Percentiles rank a stretch among this genome's conserved stretches.
Conservation (phyloP, 2,797 vertebrate species). For the Parotocinclus haroldoi region DNA sequence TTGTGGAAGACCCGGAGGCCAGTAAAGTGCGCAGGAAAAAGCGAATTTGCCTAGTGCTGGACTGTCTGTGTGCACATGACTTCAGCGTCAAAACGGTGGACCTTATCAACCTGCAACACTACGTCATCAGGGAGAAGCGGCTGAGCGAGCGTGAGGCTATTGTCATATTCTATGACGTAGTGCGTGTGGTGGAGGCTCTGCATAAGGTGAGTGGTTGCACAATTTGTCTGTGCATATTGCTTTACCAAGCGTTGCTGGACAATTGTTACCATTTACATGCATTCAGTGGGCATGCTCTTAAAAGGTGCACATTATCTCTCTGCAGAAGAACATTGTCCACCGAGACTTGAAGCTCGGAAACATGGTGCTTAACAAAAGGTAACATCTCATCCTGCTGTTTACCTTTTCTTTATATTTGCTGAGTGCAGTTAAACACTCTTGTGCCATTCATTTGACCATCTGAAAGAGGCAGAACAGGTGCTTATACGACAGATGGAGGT, state of each 20-base stretch:
- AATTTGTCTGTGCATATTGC: too few relatives aligned
- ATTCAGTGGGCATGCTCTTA: not conserved
- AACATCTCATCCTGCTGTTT: conserved; percentile 49
- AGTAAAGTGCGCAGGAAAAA: conserved; percentile 89
- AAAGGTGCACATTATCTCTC: conserved; percentile 40
- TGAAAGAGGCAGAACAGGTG: not conserved
- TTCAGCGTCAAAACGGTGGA: conserved; percentile 97
- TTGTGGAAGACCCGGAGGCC: conserved; percentile 86
- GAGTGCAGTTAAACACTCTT: not conserved
- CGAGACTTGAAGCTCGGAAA: conserved; percentile 98
- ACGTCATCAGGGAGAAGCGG: conserved; percentile 98
- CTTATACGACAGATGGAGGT: conserved; percentile 19
- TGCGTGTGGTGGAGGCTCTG: conserved; percentile 95
- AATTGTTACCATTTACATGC: not conserved
- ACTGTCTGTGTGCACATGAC: conserved; percentile 96
- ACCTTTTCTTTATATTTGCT: conserved; percentile 10
- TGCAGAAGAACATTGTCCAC: conserved; percentile 98
- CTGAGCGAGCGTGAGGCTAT: conserved; percentile 94
- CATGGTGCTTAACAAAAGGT: conserved; percentile 99
- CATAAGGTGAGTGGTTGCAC: conserved; percentile 80
- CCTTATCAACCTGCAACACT: conserved; percentile 98
- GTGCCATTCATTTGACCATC: too few relatives aligned
- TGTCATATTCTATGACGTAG: conserved; percentile 97
- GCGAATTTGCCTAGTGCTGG: conserved; percentile 94
- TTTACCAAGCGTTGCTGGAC: too few relatives aligned